Percentiles rank a stretch among this genome's conserved stretches.
These are phyloP conservation scores for Helostoma temminkii DNA, from an alignment of 2,797 vertebrate genomes.

Conservation along the genomic window DNA sequence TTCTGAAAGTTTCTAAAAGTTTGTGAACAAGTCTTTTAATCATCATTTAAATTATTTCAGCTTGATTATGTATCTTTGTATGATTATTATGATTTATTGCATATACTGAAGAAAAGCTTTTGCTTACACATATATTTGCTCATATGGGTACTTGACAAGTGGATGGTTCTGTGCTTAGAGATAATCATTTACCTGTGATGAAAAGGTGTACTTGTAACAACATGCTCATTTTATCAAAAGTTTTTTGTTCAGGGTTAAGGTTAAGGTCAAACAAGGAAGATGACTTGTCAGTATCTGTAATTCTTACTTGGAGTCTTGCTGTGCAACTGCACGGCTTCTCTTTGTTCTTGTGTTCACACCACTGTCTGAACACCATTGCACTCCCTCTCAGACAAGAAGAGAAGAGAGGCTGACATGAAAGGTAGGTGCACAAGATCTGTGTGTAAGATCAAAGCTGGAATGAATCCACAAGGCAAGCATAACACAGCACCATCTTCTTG, in stretches of 20 bases:
- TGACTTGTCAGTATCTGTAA: slow-evolving; percentile 61
- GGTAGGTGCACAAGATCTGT: slow-evolving; percentile 19
- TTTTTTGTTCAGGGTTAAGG: slow-evolving; percentile 32
- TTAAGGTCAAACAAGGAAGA: slow-evolving; percentile 34
- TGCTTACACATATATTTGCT: too few species aligned
- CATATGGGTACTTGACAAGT: too few species aligned
- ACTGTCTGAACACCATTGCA: slow-evolving; percentile 49
- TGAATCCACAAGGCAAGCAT: slow-evolving; percentile 22
- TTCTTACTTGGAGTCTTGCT: slow-evolving; percentile 31
- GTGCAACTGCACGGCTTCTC: slow-evolving; percentile 24
- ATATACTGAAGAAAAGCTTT: too few species aligned
- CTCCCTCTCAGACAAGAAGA: slow-evolving; percentile 21
- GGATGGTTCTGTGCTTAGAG: too few species aligned
- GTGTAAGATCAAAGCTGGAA: slow-evolving; percentile 57
- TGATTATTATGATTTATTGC: too few species aligned
- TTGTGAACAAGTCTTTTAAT: too few species aligned
- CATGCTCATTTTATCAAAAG: slow-evolving; percentile 11
- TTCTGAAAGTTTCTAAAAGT: too few species aligned
- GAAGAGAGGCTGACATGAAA: slow-evolving; percentile 64
- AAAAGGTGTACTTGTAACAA: background rate
- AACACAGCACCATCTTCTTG: slow-evolving; percentile 26
- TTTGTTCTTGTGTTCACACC: slow-evolving; percentile 59
- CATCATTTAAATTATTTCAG: too few species aligned
- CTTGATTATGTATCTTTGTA: too few species aligned
- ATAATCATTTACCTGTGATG: background rate